phyloP scores from a whole-genome alignment of 1,140 invertebrate species.

The Pomacea maculata region DNA sequence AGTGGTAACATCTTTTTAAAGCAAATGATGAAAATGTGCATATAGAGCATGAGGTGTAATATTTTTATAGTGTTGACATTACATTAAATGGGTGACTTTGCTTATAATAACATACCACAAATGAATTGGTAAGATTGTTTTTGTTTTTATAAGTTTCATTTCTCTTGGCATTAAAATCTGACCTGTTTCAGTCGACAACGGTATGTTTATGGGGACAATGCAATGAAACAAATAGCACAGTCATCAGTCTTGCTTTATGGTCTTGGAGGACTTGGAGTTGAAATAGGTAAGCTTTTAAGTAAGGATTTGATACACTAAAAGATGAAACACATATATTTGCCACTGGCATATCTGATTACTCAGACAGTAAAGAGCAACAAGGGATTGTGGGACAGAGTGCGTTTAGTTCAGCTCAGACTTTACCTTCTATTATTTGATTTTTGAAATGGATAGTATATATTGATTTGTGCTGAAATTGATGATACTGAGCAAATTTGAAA shows the following conservation, averaged over 20 bases:
- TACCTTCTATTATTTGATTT: no score
- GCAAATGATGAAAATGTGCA: no score
- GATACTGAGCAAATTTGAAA: not conserved
- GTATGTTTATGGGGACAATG: constrained; percentile 64
- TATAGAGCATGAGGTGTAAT: no score
- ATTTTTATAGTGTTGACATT: no score
- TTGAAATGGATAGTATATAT: no score
- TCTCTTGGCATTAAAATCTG: not conserved
- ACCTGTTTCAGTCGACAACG: constrained; percentile 60
- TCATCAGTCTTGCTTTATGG: constrained; percentile 61
- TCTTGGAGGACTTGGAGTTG: constrained; percentile 64
- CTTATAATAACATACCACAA: not conserved
- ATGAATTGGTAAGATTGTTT: not conserved
- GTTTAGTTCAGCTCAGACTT: no score
- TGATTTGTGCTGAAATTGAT: not conserved
- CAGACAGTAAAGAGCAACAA: no score
- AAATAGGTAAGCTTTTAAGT: constrained; percentile 59
- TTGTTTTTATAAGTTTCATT: not conserved
- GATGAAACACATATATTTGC: no score
- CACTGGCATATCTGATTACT: no score
- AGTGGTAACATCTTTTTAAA: no score
- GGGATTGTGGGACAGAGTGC: no score
- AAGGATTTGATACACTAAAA: no score
- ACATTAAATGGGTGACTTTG: not conserved
- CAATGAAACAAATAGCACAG: constrained; percentile 64